Percentiles rank a stretch among this genome's conserved stretches.
Conservation (phyloP, 2,888 invertebrate species). For the Pinctada fucata region DNA sequence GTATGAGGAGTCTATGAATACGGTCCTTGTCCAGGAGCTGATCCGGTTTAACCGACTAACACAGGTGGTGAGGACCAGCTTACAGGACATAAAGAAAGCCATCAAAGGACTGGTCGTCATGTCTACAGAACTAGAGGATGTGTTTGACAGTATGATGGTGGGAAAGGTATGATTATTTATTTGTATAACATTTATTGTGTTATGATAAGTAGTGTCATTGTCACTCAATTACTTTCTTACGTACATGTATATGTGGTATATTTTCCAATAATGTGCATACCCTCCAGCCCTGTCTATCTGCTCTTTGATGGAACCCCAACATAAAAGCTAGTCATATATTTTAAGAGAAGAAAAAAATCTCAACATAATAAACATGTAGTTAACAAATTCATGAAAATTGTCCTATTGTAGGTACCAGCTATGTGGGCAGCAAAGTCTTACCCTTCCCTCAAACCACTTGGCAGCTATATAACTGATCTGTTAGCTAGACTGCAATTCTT, state of each 20-base stretch:
- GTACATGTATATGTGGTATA: no score
- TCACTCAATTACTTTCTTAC: no score
- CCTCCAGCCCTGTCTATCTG: no score
- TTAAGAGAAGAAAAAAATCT: no score
- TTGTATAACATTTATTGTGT: not conserved
- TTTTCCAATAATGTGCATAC: no score
- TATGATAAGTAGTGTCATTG: not conserved
- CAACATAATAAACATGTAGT: no score
- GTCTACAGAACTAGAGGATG: conserved; percentile 75
- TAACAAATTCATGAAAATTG: no score
- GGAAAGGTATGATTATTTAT: conserved; percentile 67
- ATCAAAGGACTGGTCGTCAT: conserved; percentile 76
- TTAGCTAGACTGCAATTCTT: conserved; percentile 74
- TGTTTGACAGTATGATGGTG: conserved; percentile 76
- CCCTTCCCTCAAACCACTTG: conserved; percentile 76
- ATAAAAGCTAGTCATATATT: no score
- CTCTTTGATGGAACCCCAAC: no score
- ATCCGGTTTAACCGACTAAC: conserved; percentile 75
- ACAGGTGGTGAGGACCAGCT: conserved; percentile 69
- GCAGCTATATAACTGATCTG: conserved; percentile 75
- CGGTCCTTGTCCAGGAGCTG: conserved; percentile 75
- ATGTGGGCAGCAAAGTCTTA: conserved; percentile 76
- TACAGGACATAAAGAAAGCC: conserved; percentile 74
- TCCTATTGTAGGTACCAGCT: conserved; percentile 68
- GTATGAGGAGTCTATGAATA: conserved; percentile 77